phyloP scores from a whole-genome alignment of 2,888 invertebrate species.

The Colostygia pectinataria region DNA sequence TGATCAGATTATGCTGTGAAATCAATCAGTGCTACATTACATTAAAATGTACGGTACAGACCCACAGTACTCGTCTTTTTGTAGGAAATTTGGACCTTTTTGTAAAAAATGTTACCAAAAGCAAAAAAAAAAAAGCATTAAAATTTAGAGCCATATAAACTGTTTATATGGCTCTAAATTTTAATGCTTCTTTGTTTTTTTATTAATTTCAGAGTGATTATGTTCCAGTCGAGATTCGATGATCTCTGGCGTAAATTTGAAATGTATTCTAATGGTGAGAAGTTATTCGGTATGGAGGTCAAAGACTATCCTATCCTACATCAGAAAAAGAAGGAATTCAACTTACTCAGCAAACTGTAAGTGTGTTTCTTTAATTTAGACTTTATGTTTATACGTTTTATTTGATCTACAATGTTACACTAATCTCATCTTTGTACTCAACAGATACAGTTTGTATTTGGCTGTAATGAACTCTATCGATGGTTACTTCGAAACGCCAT shows the following conservation, averaged over 20 bases:
- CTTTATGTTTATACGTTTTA: too few species aligned
- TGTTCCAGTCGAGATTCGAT: conserved; percentile 92
- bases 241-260: conserved; percentile 91
- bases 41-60: too few species aligned
- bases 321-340: conserved; percentile 91
- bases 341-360: conserved; percentile 92
- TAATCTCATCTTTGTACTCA: conserved; percentile 30
- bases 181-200: neutral
- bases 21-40: too few species aligned
- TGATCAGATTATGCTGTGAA: too few species aligned
- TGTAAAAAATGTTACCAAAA: too few species aligned
- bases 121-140: neutral
- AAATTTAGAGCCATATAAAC: too few species aligned
- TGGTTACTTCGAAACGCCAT: conserved; percentile 92
- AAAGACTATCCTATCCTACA: conserved; percentile 92
- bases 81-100: too few species aligned
- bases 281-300: conserved; percentile 91
- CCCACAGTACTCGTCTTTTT: too few species aligned
- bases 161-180: too few species aligned
- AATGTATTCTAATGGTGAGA: conserved; percentile 93
- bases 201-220: conserved; percentile 78
- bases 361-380: conserved; percentile 30
- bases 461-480: conserved; percentile 93
- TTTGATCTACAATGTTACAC: too few species aligned
- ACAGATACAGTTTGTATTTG: conserved; percentile 85